Base-by-base conservation (phyloP, 2,113 vertebrate genomes). In the Albula glossodonta region DNA sequence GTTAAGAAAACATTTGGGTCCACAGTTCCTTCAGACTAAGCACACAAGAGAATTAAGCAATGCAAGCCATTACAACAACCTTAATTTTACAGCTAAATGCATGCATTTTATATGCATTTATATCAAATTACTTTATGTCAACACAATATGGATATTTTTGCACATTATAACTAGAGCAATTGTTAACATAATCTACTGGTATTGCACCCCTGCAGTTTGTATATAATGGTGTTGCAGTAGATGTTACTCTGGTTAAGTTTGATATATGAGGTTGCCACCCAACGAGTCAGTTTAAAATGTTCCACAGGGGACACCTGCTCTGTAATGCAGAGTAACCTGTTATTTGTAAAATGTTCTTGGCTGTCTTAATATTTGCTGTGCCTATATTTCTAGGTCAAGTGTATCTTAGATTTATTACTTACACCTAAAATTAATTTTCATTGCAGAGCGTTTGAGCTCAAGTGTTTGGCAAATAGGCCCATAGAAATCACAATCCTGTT, bases 1-100 rank as follows among this genome's bases (percentile, higher is more conserved):
- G 66, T 78, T 78, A 84, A 25, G 78, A 50, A 80, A 81, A 85
- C 48, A 41, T 85, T 51, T 80, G 78, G 51, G 83, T 50, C 31
- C 52, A 79, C 77, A 57, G 48, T 77, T 80, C 17, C 25, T 31
- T n/a, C 41, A 50, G n/a, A 41, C 53, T 60, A 12, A 66, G 78
- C 25, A 85, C 57, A 66, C 31, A 78, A 22, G 13, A 79, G 7
- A 74, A 48, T 60, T 8, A 81, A 81, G 51, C 51, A 56, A 80
- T 41, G 66, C 41, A 78, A 57, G 31, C 70, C 25, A 84, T 84
- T 25, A 49, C 52, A 53, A 10, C 56, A 78, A 31, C n/a, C 10
- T 25, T n/a, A 74, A n/a, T 74, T 74, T 25, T 31, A 74, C 31
- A 74, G n/a, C n/a, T 74, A 74, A 70, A 66, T 66, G 22, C 70